phyloP scores from a whole-genome alignment of 2,797 vertebrate genomes.

The Coilia nasus region DNA sequence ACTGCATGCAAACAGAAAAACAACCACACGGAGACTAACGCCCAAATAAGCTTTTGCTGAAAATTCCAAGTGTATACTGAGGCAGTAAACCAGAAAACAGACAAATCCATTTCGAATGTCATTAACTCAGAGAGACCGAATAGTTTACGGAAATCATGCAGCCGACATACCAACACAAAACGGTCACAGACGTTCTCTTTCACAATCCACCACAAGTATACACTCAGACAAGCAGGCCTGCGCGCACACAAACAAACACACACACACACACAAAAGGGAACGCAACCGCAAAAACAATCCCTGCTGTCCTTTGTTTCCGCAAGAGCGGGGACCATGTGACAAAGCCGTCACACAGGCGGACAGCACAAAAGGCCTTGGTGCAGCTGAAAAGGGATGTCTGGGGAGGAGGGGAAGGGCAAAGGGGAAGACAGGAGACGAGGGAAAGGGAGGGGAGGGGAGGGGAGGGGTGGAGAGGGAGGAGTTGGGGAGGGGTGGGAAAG shows the following conservation, averaged over 20 bases:
- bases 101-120: too few species aligned
- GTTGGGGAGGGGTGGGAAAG: neutral
- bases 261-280: constrained; percentile 17
- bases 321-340: constrained; percentile 50
- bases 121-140: neutral
- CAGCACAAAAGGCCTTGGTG: constrained; percentile 48
- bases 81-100: too few species aligned
- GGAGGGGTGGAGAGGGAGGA: neutral
- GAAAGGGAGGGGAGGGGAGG: neutral
- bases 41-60: neutral
- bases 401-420: constrained; percentile 54
- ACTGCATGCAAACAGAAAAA: neutral
- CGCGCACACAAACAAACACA: constrained; percentile 28
- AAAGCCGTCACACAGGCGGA: constrained; percentile 60
- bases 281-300: constrained; percentile 21
- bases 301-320: constrained; percentile 36
- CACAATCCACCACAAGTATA: neutral
- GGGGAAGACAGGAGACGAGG: constrained; percentile 57
- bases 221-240: neutral
- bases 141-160: neutral
- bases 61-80: too few species aligned
- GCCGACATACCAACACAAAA: neutral
- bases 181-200: neutral
- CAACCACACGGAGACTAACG: neutral
- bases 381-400: constrained; percentile 63